Evolutionary conservation across 53 echinoderm and acorn worm species (phyloP), one percentile per base, ranked within the genome.

Genomic region (Astropecten irregularis): DNA sequence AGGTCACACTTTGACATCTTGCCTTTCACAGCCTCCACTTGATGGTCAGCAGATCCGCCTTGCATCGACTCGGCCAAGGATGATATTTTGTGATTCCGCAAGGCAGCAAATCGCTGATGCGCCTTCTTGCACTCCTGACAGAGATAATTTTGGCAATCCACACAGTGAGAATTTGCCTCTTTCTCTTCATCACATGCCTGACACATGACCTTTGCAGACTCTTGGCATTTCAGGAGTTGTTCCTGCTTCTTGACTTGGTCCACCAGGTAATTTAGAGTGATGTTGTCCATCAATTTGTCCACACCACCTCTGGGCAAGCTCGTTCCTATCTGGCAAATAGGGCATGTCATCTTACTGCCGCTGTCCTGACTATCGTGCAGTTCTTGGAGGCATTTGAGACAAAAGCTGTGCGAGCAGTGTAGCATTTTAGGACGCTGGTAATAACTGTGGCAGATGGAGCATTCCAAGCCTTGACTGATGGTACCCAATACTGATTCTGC

Each of bases 381-480:
- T 34, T 71, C 59, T 63, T 84, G 72, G 63, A 84, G 73, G 42
- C 85, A 84, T 59, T 23, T 72, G 33, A 72, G 50, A 48, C 85
- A 84, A 64, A 70, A 84, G 34, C 71, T 71, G 73, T 84, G 85
- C 11, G 72, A 49, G 73, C 85, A 84, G 50, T 84, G 36, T 40
- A 60, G 72, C 60, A 69, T 39, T 55, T 84, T 60, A 26, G 85
- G 69, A 27, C 72, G 21, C 25, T 49, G 49, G 56, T 69, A 84
- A 35, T 39, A 49, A 29, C 33, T 33, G 21, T 30, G 55, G 63
- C 85, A 84, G 48, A 84, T 84, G 18, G 85, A 60, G 47, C 85
- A 84, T 61, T 76, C 76, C 40, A 76, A 40, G 28, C 58, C 38
- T 23, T 25, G 39, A 18, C 39, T 74, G 40, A 74, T 40, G 1